phyloP scores from a whole-genome alignment of 2,797 vertebrate species.

The Phyllotis vaccarum region DNA sequence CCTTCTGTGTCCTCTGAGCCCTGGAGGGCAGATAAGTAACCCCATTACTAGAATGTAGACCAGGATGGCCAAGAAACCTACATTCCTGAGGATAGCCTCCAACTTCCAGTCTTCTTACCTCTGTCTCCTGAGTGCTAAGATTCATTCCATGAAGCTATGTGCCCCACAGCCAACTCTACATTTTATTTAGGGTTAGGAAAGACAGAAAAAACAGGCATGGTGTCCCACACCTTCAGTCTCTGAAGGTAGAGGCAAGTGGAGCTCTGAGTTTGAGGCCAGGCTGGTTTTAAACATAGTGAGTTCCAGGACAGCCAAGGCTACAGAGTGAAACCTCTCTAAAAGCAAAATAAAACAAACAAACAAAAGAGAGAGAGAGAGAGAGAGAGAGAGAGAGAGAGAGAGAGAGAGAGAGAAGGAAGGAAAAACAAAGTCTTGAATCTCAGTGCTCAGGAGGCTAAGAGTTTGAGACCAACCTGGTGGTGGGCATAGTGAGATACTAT shows the following conservation, averaged over 20 bases:
- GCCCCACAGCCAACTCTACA: neutral
- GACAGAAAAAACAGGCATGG: neutral
- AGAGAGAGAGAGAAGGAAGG: too few relatives aligned
- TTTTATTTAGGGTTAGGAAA: neutral
- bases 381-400: accelerated
- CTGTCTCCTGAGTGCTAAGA: neutral
- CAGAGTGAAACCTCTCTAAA: neutral
- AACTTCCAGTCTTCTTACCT: neutral
- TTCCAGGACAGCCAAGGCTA: neutral
- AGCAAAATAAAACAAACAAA: neutral
- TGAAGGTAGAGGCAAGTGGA: neutral
- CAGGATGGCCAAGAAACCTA: neutral
- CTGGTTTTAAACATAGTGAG: neutral
- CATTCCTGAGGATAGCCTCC: neutral
- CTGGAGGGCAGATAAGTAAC: neutral
- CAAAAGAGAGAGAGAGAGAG: accelerated
- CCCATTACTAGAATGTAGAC: neutral
- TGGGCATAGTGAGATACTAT: neutral
- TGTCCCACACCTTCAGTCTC: neutral
- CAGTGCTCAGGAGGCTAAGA: neutral
- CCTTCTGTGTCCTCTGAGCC: conserved; percentile 46
- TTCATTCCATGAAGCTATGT: neutral
- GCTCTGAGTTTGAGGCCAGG: neutral
- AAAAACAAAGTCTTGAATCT: neutral
- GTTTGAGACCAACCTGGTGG: neutral